Conservation (phyloP, 2,888 invertebrate species). For the Synanthedon tipuliformis region DNA sequence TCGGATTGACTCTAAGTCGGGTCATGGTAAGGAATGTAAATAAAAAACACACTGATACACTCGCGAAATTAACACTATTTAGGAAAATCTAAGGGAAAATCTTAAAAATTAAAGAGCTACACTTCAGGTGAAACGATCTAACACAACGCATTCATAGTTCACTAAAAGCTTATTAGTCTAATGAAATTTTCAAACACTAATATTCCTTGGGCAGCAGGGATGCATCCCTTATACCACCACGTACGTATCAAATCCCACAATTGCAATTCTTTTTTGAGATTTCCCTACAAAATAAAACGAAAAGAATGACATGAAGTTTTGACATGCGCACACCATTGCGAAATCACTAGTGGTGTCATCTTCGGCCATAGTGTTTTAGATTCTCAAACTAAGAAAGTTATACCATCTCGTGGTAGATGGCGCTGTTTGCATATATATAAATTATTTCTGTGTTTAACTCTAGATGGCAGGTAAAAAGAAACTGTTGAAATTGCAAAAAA, state of each 20-base stretch:
- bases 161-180: conserved; percentile 25
- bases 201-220: conserved; percentile 28
- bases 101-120: conserved; percentile 13
- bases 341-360: conserved; percentile 24
- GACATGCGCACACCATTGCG: conserved; percentile 57
- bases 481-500: too few species aligned
- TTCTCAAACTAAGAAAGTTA: neutral
- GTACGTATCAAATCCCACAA: conserved; percentile 39
- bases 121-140: conserved; percentile 16
- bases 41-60: conserved; percentile 19
- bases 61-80: conserved; percentile 18
- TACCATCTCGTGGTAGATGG: conserved; percentile 22
- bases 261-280: conserved; percentile 47
- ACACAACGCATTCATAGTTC: conserved; percentile 21
- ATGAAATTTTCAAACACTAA: conserved; percentile 23
- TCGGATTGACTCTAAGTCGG: conserved; percentile 30
- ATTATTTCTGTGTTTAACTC: too few species aligned
- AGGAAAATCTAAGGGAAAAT: conserved; percentile 35
- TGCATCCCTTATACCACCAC: conserved; percentile 40
- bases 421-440: neutral
- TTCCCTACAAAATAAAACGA: conserved; percentile 56
- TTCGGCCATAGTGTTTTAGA: conserved; percentile 8
- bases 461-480: too few species aligned
- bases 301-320: conserved; percentile 58
- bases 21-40: conserved; percentile 30